Percentiles rank a stretch among this genome's conserved stretches.
Conservation (phyloP, 2,888 invertebrate genomes). For the Marronus borbonicus region DNA sequence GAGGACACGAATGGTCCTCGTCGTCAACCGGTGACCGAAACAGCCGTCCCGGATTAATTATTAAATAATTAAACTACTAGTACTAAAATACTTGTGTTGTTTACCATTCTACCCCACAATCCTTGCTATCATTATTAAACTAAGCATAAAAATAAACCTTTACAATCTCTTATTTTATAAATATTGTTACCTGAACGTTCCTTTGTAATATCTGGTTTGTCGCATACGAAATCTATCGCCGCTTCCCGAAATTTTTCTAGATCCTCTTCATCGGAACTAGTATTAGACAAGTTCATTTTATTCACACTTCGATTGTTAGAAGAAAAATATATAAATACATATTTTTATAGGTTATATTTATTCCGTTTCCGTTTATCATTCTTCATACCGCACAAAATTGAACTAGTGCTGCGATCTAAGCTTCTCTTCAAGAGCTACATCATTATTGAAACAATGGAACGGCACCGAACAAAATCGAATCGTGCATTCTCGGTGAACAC, state of each 20-base stretch:
- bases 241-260: constrained; percentile 68
- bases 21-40: too few relatives aligned
- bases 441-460: too few relatives aligned
- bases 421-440: too few relatives aligned
- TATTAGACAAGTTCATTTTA: constrained; percentile 62
- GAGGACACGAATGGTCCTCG: too few relatives aligned
- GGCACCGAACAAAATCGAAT: too few relatives aligned
- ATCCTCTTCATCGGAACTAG: constrained; percentile 67
- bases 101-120: too few relatives aligned
- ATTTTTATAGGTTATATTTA: not conserved
- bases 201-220: constrained; percentile 62
- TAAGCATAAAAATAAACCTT: not conserved
- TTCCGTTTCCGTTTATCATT: not conserved
- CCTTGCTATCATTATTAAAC: not conserved
- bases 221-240: constrained; percentile 71
- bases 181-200: constrained; percentile 39
- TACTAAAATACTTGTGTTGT: too few relatives aligned
- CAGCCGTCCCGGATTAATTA: too few relatives aligned
- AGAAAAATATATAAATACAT: not conserved
- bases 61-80: too few relatives aligned
- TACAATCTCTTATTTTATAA: not conserved
- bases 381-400: too few relatives aligned
- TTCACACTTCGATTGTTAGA: not conserved
- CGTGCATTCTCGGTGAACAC: too few relatives aligned
- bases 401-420: too few relatives aligned